These are phyloP conservation scores for Clarias fuscus DNA, from an alignment of 2,797 vertebrate genomes.

Conservation along the genomic window DNA sequence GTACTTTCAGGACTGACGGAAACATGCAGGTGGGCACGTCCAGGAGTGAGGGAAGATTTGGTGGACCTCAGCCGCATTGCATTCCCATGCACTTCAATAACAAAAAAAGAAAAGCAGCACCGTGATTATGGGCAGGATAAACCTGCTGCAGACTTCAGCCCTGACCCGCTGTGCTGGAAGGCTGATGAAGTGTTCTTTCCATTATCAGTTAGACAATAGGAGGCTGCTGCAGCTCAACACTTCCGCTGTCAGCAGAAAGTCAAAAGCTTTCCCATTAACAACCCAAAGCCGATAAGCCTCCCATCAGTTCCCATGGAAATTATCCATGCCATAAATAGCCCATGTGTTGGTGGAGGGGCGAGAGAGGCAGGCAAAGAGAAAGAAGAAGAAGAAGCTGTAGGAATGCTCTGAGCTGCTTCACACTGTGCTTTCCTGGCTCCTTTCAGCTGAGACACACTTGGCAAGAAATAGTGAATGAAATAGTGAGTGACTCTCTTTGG, in stretches of 20 bases:
- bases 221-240: constrained; percentile 43
- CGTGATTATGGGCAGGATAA: constrained; percentile 33
- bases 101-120: constrained; percentile 26
- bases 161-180: constrained; percentile 26
- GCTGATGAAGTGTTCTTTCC: constrained; percentile 44
- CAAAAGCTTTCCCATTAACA: constrained; percentile 52
- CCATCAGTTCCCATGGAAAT: constrained; percentile 55
- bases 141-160: constrained; percentile 27
- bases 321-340: constrained; percentile 51
- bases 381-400: background rate
- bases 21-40: background rate
- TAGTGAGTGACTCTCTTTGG: constrained; percentile 17
- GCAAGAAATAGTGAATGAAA: background rate
- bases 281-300: constrained; percentile 48
- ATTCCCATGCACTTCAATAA: constrained; percentile 29
- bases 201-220: constrained; percentile 51
- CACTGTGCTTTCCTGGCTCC: constrained; percentile 10
- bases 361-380: constrained; percentile 12
- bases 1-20: background rate
- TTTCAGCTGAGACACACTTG: constrained; percentile 18
- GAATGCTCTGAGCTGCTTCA: constrained; percentile 27
- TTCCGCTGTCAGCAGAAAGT: constrained; percentile 45
- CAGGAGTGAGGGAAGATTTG: constrained; percentile 16
- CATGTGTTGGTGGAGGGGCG: background rate
- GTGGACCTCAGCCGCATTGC: constrained; percentile 23